phyloP scores from a whole-genome alignment of 2,113 vertebrate genomes.

The Montifringilla adamsi region DNA sequence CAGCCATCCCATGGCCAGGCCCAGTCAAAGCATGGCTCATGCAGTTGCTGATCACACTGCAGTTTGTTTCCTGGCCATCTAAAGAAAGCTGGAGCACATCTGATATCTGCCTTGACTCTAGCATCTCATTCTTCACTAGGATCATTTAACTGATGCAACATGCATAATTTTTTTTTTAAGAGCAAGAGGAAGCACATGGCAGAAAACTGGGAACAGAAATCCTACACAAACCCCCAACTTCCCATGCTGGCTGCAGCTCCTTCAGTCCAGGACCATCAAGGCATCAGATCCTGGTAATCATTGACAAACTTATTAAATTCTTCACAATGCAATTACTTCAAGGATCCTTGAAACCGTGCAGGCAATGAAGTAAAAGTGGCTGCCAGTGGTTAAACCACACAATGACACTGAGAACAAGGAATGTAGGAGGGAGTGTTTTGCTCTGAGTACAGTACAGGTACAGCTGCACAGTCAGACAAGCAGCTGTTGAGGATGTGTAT shows the following conservation, averaged over 20 bases:
- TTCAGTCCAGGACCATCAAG: neutral
- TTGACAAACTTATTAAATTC: neutral
- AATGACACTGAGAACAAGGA: neutral
- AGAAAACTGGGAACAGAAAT: neutral
- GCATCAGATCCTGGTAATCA: neutral
- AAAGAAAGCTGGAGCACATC: neutral
- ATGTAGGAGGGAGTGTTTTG: neutral
- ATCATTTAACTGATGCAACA: neutral
- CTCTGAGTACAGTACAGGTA: neutral
- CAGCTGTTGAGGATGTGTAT: neutral
- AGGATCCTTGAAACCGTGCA: neutral
- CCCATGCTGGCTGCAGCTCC: neutral
- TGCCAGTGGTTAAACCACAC: neutral
- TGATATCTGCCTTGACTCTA: neutral
- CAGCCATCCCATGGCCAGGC: neutral
- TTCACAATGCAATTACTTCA: neutral
- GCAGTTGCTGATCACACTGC: neutral
- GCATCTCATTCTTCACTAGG: neutral
- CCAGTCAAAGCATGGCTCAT: neutral
- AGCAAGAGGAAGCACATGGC: neutral
- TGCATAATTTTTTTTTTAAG: neutral
- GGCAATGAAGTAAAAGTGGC: neutral
- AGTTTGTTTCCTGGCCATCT: neutral
- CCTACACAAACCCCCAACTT: neutral
- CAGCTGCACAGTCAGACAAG: neutral